phyloP scores from a whole-genome alignment of 2,888 invertebrate species.

The Hypena proboscidalis region DNA sequence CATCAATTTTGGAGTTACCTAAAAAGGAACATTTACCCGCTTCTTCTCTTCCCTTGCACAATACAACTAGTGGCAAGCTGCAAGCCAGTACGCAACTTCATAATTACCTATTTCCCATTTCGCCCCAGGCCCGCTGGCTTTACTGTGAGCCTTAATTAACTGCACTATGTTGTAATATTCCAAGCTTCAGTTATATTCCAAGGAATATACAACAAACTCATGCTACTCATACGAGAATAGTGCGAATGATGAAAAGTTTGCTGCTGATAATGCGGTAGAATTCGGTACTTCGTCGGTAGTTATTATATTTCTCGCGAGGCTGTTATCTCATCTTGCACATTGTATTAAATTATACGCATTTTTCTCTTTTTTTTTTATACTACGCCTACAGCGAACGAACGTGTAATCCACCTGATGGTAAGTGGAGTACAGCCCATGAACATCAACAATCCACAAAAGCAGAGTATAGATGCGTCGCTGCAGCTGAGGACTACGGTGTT shows the following conservation, averaged over 20 bases:
- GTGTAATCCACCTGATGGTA: too few species aligned
- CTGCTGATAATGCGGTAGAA: not conserved
- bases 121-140: slow-evolving; percentile 68
- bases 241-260: slow-evolving; percentile 4
- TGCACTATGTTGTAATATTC: slow-evolving; percentile 64
- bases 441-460: too few species aligned
- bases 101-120: slow-evolving; percentile 83
- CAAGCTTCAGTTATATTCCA: slow-evolving; percentile 38
- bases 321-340: too few species aligned
- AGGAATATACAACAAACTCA: slow-evolving; percentile 50
- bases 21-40: slow-evolving; percentile 25
- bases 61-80: slow-evolving; percentile 53
- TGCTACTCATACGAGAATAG: slow-evolving; percentile 12
- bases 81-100: slow-evolving; percentile 78
- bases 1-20: too few species aligned
- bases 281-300: too few species aligned
- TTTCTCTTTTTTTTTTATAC: too few species aligned
- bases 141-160: slow-evolving; percentile 77
- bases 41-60: slow-evolving; percentile 28
- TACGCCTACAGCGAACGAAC: too few species aligned
- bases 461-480: too few species aligned
- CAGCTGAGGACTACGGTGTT: too few species aligned
- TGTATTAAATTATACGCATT: too few species aligned
- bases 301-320: too few species aligned
- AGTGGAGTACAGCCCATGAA: too few species aligned